phyloP scores from a whole-genome alignment of 2,113 vertebrate species.

The Procavia capensis region DNA sequence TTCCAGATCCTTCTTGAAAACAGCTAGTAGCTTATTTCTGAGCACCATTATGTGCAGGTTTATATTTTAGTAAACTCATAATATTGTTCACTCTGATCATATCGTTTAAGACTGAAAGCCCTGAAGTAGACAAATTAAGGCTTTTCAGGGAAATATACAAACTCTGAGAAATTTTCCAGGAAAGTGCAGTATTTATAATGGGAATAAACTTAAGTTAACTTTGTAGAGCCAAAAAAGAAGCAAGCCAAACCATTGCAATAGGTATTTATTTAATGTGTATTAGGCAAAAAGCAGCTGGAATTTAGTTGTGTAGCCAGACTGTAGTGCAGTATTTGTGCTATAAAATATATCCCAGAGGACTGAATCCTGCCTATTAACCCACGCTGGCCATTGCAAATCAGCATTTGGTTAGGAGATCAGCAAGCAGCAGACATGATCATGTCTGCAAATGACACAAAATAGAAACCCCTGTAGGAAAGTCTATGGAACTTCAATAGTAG shows the following conservation, averaged over 20 bases:
- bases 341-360: background rate
- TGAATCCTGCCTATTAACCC: background rate
- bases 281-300: background rate
- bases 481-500: background rate
- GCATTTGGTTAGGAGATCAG: background rate
- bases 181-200: constrained; percentile 31
- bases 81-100: background rate
- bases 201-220: background rate
- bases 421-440: background rate
- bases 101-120: constrained; percentile 54
- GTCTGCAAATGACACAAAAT: background rate
- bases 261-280: background rate
- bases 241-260: background rate
- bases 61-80: background rate
- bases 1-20: background rate
- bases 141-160: constrained; percentile 17
- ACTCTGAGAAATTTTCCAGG: background rate
- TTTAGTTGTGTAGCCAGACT: background rate
- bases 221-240: background rate
- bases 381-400: background rate
- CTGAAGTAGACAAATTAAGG: constrained; percentile 10
- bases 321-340: background rate
- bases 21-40: background rate
- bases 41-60: background rate
- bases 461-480: background rate